These are phyloP conservation scores for Drosophila ambigua DNA, from an alignment of 1,140 invertebrate species.

Conservation along the genomic window DNA sequence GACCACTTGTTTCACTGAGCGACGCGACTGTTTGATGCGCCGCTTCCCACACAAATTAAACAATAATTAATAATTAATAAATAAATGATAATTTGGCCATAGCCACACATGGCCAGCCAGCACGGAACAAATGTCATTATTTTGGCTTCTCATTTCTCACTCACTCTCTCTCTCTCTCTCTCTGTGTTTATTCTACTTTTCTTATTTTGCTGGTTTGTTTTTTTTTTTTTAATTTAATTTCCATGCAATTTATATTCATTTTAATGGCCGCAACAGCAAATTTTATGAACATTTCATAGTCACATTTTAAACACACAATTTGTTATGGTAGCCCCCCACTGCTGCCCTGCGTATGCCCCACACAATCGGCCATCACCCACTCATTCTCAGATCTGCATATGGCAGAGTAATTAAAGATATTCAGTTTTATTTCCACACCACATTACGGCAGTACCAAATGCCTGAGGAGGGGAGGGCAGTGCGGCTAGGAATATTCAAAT, in stretches of 20 bases:
- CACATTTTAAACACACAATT: slow-evolving; percentile 72
- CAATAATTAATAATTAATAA: slow-evolving; percentile 80
- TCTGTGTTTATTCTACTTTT: slow-evolving; percentile 14
- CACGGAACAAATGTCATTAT: neutral
- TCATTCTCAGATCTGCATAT: slow-evolving; percentile 2
- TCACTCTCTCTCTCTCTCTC: neutral
- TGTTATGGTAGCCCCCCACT: slow-evolving; percentile 29
- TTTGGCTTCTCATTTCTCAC: neutral
- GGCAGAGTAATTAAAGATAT: slow-evolving; percentile 13
- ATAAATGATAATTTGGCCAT: slow-evolving; percentile 70
- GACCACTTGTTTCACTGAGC: slow-evolving; percentile 7
- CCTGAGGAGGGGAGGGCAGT: no score
- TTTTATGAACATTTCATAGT: slow-evolving; percentile 72
- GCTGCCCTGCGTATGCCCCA: no score
- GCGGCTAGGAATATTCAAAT: no score
- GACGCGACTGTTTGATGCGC: slow-evolving; percentile 36
- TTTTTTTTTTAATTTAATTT: slow-evolving; percentile 44
- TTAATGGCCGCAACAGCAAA: slow-evolving; percentile 72
- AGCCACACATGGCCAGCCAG: neutral
- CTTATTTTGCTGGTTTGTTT: neutral
- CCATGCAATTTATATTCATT: slow-evolving; percentile 69
- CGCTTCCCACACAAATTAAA: slow-evolving; percentile 82
- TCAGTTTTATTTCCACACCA: slow-evolving; percentile 4
- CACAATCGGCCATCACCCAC: neutral
- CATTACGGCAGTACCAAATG: no score